Evolutionary conservation across 2,113 vertebrate genomes (phyloP).

Genomic region (Empidonax traillii): DNA sequence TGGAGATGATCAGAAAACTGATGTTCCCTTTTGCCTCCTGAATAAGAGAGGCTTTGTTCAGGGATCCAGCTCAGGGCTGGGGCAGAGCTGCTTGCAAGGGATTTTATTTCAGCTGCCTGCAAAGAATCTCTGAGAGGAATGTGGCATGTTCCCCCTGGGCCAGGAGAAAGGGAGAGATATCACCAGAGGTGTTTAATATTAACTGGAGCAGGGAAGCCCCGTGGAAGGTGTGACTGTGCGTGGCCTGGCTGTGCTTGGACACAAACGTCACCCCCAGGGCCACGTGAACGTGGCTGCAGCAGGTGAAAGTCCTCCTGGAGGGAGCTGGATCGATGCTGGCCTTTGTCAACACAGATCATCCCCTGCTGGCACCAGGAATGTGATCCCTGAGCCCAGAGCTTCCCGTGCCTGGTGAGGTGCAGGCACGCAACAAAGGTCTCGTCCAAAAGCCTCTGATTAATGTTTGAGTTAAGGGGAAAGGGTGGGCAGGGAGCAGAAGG

Average conservation of each 20-base stretch:
- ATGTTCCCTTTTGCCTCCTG: background rate
- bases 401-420: background rate
- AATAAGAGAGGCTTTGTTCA: constrained; percentile 53
- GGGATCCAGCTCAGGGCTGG: background rate
- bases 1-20: background rate
- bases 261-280: background rate
- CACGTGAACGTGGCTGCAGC: background rate
- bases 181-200: constrained; percentile 29
- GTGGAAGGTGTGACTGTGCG: background rate
- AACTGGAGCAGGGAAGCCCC: background rate
- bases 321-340: fast-evolving
- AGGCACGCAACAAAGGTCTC: background rate
- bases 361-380: background rate
- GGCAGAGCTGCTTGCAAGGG: background rate
- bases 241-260: background rate
- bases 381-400: background rate
- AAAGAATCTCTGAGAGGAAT: constrained; percentile 38
- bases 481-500: background rate
- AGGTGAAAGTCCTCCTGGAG: constrained; percentile 24
- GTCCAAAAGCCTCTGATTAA: background rate
- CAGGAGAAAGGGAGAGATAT: background rate
- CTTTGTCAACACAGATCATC: background rate
- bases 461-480: background rate
- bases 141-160: background rate
- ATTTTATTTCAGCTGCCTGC: constrained; percentile 28